A percentile compares a stretch with the other conserved stretches of the same genome.
These are phyloP conservation scores for Zoroaster sp. DNA, from an alignment of 53 echinoderm and acorn worm genomes.

Conservation along the genomic window DNA sequence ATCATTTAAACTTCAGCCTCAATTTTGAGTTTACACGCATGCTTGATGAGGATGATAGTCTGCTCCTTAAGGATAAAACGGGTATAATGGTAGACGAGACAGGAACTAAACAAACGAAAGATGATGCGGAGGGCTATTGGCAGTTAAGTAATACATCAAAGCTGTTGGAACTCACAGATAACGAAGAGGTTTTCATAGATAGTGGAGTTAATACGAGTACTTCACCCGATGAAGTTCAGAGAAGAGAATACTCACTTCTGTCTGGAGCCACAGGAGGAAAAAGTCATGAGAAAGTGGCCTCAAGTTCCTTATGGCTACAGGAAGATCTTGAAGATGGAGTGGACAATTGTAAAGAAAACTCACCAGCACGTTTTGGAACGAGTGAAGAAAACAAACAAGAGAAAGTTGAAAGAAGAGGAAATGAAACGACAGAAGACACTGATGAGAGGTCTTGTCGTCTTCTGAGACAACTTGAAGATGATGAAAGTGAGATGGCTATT, in stretches of 20 bases:
- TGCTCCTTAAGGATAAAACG: neutral
- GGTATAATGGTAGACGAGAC: neutral
- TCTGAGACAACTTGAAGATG: no score
- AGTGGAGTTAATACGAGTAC: neutral
- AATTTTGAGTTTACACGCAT: conserved; percentile 20
- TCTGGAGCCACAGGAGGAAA: neutral
- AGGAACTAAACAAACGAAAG: neutral
- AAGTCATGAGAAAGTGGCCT: neutral
- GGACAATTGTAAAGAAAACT: neutral
- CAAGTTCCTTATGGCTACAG: neutral
- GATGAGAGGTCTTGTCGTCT: neutral
- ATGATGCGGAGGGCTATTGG: neutral
- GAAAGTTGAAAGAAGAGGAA: no score
- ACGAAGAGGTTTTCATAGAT: neutral
- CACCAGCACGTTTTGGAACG: no score
- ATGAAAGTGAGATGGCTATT: no score
- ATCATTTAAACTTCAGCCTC: conserved; percentile 6
- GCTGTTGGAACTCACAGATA: neutral
- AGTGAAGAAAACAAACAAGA: no score
- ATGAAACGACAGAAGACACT: neutral
- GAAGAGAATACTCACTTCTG: no score
- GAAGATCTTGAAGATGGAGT: neutral
- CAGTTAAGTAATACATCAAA: neutral
- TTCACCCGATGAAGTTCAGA: neutral
- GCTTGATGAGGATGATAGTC: conserved; percentile 11